Base-by-base conservation (phyloP, 2,888 invertebrate genomes). In the Pediacus dermestoides region DNA sequence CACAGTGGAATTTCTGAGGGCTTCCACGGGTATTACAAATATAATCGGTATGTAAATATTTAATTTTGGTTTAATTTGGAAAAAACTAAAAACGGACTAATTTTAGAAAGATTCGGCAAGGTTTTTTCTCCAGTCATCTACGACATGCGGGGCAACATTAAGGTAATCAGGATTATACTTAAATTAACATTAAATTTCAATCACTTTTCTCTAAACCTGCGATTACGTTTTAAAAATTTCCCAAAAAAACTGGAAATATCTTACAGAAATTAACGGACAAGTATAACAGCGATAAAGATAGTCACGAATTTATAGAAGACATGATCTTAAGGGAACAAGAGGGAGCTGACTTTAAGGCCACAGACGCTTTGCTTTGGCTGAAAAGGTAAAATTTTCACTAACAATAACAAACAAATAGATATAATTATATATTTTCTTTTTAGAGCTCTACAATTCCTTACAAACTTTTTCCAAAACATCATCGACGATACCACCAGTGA, bases 121-220 rank as follows among this genome's bases (percentile, higher is more conserved):
- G 70, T 81, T 9, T 86, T 87, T 66, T 73, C 79, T 28, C 84
- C 86, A 14, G 81, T 88, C 23, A 81, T 80, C 55, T 77, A 76
- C 66, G 88, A 88, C 59, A 83, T 88, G 78, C 77, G 78, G 68
- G 81, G 82, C 54, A 88, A 88, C 67, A 80, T 88, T 50, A 75
- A 79, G 63, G 87, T 85, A 71, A 76, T 74, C 66, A 37, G 18
- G 7, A 34, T 10, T 34, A n/a, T 27, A 12, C 8, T 23, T 10
- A 10, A 26, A 7, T 31, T n/a, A n/a, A n/a, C n/a, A n/a, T n/a
- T n/a, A n/a, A n/a, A n/a, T n/a, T n/a, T n/a, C n/a, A n/a, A n/a
- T n/a, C n/a, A n/a, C n/a, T n/a, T n/a, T n/a, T n/a, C n/a, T n/a
- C n/a, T n/a, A n/a, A n/a, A n/a, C n/a, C n/a, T n/a, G n/a, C n/a